A percentile compares a stretch with the other conserved stretches of the same genome.
phyloP scores from a whole-genome alignment of 2,113 vertebrate species.

The Grammomys dolichurus region DNA sequence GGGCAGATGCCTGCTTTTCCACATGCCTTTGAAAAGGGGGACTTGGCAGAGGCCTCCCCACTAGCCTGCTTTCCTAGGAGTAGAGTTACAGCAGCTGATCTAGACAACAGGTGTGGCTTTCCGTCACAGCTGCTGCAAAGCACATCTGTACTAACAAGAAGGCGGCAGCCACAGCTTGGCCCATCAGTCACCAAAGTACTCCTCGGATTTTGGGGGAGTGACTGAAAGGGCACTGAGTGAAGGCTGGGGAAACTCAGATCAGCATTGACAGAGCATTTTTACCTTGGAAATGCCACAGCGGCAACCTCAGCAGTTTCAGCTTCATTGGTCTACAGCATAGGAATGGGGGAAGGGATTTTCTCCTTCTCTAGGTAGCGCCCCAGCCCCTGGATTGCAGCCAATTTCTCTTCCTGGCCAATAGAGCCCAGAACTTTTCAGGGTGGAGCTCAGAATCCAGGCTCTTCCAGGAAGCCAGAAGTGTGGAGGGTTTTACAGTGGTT shows the following conservation, averaged over 20 bases:
- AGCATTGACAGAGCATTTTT: not conserved
- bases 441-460: not conserved
- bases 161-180: not conserved
- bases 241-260: not conserved
- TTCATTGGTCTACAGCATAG: not conserved
- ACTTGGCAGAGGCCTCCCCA: not conserved
- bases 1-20: not conserved
- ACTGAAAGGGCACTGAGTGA: too few species aligned
- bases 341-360: not conserved
- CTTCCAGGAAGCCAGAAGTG: not conserved
- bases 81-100: conserved; percentile 61
- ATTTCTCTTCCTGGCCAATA: not conserved
- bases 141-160: conserved; percentile 57
- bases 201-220: not conserved
- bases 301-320: not conserved
- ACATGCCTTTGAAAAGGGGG: conserved; percentile 37
- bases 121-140: conserved; percentile 30
- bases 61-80: conserved; percentile 56
- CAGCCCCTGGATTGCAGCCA: not conserved
- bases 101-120: conserved; percentile 52
- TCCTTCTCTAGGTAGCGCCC: not conserved
- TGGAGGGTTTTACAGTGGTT: not conserved
- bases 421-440: not conserved
- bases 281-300: not conserved
- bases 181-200: not conserved